Evolutionary conservation across 2,888 invertebrate species (phyloP).

Genomic region (Drosophila birchii): DNA sequence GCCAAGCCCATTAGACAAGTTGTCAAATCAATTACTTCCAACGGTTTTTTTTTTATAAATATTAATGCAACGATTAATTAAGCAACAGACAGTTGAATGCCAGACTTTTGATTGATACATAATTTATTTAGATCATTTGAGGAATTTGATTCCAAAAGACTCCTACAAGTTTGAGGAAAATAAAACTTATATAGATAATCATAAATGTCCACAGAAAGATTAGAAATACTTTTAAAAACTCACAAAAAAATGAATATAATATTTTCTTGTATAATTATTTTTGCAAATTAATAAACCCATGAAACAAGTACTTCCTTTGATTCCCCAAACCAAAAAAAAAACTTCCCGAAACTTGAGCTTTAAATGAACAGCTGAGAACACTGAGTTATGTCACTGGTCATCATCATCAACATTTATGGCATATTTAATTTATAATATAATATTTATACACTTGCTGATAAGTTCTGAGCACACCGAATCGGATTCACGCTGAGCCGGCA

Average conservation of each 20-base stretch:
- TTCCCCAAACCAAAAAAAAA: not conserved
- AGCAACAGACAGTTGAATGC: not conserved
- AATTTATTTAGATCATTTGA: conserved; percentile 15
- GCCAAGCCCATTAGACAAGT: conserved; percentile 8
- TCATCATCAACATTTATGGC: conserved; percentile 2
- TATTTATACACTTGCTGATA: conserved; percentile 20
- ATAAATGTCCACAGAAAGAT: too few relatives aligned
- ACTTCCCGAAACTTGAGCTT: not conserved
- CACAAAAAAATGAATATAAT: not conserved
- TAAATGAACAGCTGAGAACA: too few relatives aligned
- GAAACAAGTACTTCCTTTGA: not conserved
- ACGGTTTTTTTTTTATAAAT: conserved; percentile 19
- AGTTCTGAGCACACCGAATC: conserved; percentile 5
- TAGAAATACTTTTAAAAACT: not conserved
- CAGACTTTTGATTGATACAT: not conserved
- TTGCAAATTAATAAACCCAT: not conserved
- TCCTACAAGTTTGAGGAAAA: not conserved
- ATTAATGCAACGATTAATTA: conserved; percentile 19
- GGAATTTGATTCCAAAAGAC: not conserved
- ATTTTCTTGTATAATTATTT: too few relatives aligned
- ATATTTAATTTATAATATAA: conserved; percentile 5
- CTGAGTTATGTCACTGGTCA: conserved; percentile 3
- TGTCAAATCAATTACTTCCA: conserved; percentile 19
- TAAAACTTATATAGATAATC: not conserved
- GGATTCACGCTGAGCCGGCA: conserved; percentile 37